Conservation (phyloP, 2,888 invertebrate species). For the Phalera bucephala region DNA sequence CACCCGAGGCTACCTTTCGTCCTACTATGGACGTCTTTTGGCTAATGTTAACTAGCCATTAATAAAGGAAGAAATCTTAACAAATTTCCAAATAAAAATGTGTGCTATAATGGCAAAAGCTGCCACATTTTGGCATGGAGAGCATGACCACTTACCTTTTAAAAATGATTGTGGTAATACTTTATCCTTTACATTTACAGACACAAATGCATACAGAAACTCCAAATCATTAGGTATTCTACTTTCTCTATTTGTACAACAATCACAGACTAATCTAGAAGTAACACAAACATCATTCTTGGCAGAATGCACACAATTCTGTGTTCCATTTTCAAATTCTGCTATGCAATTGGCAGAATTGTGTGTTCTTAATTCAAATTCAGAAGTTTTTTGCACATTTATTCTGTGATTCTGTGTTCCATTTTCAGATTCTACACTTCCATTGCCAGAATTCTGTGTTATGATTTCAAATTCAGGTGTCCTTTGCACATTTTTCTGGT, state of each 20-base stretch:
- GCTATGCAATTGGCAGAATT: conserved; percentile 2
- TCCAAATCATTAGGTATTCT: conserved; percentile 42
- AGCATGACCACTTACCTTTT: conserved; percentile 71
- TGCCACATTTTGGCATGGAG: too few relatives aligned
- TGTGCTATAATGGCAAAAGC: too few relatives aligned
- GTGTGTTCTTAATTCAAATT: conserved; percentile 14
- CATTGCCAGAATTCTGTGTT: conserved; percentile 9
- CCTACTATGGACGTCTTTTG: too few relatives aligned
- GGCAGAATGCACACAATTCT: conserved; percentile 5
- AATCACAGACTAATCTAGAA: conserved; percentile 39
- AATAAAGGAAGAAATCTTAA: too few relatives aligned
- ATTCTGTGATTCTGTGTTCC: conserved; percentile 7
- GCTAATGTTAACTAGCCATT: too few relatives aligned
- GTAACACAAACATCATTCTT: conserved; percentile 1
- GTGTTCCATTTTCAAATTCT: conserved; percentile 16
- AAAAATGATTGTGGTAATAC: conserved; percentile 61
- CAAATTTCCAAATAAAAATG: too few relatives aligned
- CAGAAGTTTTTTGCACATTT: conserved; percentile 11
- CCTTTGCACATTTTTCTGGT: conserved; percentile 8
- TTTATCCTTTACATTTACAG: conserved; percentile 64
- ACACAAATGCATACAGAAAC: conserved; percentile 70
- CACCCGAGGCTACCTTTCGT: too few relatives aligned
- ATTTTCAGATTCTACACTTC: conserved; percentile 12
- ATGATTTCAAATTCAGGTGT: conserved; percentile 14
- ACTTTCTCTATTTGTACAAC: conserved; percentile 34